Conservation (phyloP, 2,113 vertebrate species). For the Epinephelus cyanopodus region DNA sequence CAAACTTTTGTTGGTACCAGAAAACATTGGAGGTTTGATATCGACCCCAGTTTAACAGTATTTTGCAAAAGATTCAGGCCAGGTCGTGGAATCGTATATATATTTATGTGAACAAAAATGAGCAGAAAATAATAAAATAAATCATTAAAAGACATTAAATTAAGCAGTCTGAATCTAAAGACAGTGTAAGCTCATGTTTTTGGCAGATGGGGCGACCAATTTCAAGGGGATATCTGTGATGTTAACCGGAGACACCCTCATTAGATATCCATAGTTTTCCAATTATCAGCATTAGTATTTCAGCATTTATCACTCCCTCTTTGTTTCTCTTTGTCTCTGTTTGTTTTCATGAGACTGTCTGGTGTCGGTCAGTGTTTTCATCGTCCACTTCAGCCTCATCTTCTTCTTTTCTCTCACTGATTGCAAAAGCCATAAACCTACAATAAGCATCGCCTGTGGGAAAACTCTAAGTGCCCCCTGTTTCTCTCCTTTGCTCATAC, state of each 20-base stretch:
- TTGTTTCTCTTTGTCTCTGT: slow-evolving; percentile 2
- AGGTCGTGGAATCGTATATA: neutral
- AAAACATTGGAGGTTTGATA: neutral
- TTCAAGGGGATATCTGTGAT: neutral
- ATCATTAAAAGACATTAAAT: neutral
- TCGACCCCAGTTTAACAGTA: neutral
- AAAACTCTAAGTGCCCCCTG: slow-evolving; percentile 48
- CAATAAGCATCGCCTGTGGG: slow-evolving; percentile 51
- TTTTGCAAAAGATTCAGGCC: neutral
- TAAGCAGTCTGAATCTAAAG: neutral
- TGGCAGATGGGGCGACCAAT: no score
- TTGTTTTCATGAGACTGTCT: slow-evolving; percentile 23
- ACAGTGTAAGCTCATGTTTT: neutral
- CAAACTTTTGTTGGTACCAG: neutral
- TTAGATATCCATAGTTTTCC: slow-evolving; percentile 9
- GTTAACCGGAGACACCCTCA: neutral
- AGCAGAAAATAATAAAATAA: neutral
- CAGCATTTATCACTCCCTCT: slow-evolving; percentile 8
- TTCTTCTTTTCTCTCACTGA: slow-evolving; percentile 53
- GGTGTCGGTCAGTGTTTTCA: slow-evolving; percentile 33
- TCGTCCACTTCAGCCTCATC: slow-evolving; percentile 29
- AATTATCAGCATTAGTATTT: slow-evolving; percentile 5
- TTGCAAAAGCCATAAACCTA: slow-evolving; percentile 68
- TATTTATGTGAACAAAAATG: neutral
- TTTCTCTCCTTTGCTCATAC: slow-evolving; percentile 40